Base-by-base conservation (phyloP, 2,113 vertebrate genomes). In the Rhea pennata region DNA sequence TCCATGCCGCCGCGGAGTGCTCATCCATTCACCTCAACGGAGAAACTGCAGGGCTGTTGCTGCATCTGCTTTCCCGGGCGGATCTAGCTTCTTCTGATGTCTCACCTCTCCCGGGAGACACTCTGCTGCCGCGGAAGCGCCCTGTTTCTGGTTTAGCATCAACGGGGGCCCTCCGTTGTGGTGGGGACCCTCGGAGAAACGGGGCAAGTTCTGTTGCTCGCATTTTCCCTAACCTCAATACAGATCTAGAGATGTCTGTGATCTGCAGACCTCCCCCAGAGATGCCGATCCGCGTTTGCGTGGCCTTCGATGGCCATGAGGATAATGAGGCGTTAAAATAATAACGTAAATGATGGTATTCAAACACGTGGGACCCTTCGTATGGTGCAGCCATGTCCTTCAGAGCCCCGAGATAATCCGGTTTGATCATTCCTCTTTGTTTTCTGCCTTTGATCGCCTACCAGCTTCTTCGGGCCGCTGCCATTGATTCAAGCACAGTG, bases 261-360 rank as follows among this genome's bases (percentile, higher is more conserved):
- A 20, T 29, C 40, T 22, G 26, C 22, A 66, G 65, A 44, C 6
- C 50, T 76, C 59, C 5, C 0, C 84, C 5, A 13, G 59, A 66
- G 12, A 26, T 44, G 40, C 17, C 5, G 6, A 40, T 48, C 33
- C 1, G 6, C 6, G 2, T 46, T 51, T 24, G 64, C 59, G 6
- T 11, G 1, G 3, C 12, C 13, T 50, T 39, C 23, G 23, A 24
- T 10, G 27, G 11, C 20, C n/a, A 36, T 5, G 1, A 1, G 2
- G 76, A 65, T 33, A 88, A 70, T 0, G 5, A 23, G 3, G 2
- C 53, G 5, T 82, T 74, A 26, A 66, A 91, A 62, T 44, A 1
- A 5, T n/a, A 54, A 6, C 1, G 2, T 24, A 19, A 44, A 15
- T 8, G 5, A 13, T 33, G 82, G 44, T 46, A 21, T 9, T 85